Evolutionary conservation across 2,113 vertebrate species (phyloP).

Genomic region (Rhineura floridana): DNA sequence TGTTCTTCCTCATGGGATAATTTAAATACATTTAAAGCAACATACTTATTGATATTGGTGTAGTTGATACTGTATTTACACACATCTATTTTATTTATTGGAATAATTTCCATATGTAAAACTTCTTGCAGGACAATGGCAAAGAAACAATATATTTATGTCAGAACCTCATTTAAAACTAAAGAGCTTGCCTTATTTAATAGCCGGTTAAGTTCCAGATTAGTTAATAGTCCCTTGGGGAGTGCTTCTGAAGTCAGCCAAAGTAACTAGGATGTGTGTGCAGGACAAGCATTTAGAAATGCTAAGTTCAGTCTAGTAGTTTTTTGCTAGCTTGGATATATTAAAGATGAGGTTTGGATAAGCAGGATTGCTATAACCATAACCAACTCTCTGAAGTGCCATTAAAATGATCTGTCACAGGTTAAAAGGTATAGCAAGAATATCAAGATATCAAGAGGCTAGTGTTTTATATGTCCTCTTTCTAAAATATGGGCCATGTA

Average conservation of each 20-base stretch:
- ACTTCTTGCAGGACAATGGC: slow-evolving; percentile 30
- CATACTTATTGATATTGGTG: background rate
- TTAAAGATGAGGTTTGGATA: background rate
- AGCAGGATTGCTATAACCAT: background rate
- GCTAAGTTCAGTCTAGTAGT: slow-evolving; percentile 7
- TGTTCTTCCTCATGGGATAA: background rate
- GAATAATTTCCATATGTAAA: background rate
- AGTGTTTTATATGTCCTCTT: background rate
- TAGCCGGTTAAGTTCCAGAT: slow-evolving; percentile 41
- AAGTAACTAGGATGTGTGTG: slow-evolving; percentile 28
- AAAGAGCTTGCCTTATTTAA: slow-evolving; percentile 35
- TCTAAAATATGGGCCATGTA: background rate
- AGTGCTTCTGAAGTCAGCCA: slow-evolving; percentile 51
- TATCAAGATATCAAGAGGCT: background rate
- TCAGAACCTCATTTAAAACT: background rate
- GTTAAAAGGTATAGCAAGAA: no score
- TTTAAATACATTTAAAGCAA: background rate
- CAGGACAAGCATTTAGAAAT: slow-evolving; percentile 15
- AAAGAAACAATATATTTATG: background rate
- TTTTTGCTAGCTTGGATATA: slow-evolving; percentile 13
- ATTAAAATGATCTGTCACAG: background rate
- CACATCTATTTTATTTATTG: background rate
- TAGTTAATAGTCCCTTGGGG: slow-evolving; percentile 30
- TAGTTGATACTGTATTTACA: background rate
- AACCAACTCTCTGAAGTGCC: background rate